Percentiles rank a stretch among this genome's conserved stretches.
These are phyloP conservation scores for Cerastis rubricosa DNA, from an alignment of 2,888 invertebrate species.

Conservation along the genomic window DNA sequence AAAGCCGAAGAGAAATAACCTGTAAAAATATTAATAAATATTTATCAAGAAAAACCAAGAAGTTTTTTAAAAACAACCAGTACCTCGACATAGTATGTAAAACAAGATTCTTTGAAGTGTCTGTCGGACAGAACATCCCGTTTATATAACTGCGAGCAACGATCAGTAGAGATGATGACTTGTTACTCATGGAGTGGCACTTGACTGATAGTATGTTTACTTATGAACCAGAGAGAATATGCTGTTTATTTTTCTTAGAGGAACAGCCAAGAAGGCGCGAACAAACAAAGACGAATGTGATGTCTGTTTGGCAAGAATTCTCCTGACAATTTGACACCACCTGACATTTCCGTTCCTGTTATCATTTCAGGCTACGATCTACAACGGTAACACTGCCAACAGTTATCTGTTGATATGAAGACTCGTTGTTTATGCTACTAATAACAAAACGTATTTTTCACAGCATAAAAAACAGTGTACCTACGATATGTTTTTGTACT, in stretches of 20 bases:
- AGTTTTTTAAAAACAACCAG: conserved; percentile 46
- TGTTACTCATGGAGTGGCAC: conserved; percentile 55
- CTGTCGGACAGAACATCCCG: conserved; percentile 40
- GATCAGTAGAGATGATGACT: conserved; percentile 39
- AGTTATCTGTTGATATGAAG: conserved; percentile 5
- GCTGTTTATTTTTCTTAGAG: conserved; percentile 49
- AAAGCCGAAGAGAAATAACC: conserved; percentile 24
- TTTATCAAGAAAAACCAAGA: conserved; percentile 41
- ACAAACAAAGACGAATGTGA: conserved; percentile 52
- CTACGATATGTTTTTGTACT: conserved; percentile 7
- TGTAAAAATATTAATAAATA: conserved; percentile 61
- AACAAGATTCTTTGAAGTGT: conserved; percentile 60
- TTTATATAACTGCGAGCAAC: conserved; percentile 38
- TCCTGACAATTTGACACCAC: conserved; percentile 37
- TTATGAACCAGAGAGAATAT: conserved; percentile 35
- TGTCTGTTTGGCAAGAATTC: conserved; percentile 46
- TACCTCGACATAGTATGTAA: conserved; percentile 30
- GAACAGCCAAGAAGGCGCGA: conserved; percentile 36
- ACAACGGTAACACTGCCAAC: conserved; percentile 16
- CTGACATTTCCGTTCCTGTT: conserved; percentile 41
- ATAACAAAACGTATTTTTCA: conserved; percentile 10
- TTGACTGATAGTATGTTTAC: conserved; percentile 66
- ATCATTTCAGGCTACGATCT: conserved; percentile 29
- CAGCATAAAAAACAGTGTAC: conserved; percentile 10
- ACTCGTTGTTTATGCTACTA: conserved; percentile 1